phyloP scores from a whole-genome alignment of 2,888 invertebrate species.

The Drosophila helvetica region DNA sequence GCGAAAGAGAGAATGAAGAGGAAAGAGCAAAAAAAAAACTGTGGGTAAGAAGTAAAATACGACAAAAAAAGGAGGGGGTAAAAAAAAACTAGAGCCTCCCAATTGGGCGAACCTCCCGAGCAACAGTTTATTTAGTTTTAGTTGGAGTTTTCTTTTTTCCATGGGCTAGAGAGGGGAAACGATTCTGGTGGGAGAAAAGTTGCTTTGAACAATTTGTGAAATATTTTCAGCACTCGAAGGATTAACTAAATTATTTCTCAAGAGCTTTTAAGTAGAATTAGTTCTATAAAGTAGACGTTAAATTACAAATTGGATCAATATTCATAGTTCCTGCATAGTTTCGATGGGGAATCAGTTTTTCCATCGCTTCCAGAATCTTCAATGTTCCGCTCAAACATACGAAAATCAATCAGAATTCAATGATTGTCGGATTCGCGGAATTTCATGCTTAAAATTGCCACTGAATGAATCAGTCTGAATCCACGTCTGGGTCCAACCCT shows the following conservation, averaged over 20 bases:
- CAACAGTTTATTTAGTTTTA: constrained; percentile 53
- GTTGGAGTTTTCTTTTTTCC: constrained; percentile 2
- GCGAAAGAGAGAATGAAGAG: constrained; percentile 20
- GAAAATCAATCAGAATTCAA: neutral
- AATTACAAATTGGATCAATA: too few species aligned
- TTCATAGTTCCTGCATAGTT: too few species aligned
- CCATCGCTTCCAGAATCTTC: neutral
- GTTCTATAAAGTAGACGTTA: too few species aligned
- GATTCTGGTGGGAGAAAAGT: constrained; percentile 8
- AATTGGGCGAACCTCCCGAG: constrained; percentile 27
- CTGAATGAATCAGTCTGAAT: constrained; percentile 26
- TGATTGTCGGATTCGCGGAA: constrained; percentile 1
- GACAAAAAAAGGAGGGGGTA: constrained; percentile 49
- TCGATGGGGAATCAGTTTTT: neutral
- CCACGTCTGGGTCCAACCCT: constrained; percentile 27
- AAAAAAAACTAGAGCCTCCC: constrained; percentile 51
- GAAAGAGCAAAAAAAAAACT: constrained; percentile 40
- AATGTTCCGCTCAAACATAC: neutral
- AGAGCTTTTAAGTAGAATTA: too few species aligned
- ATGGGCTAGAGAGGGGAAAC: constrained; percentile 7
- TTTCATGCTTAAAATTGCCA: neutral
- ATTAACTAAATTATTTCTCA: neutral
- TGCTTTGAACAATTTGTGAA: constrained; percentile 13
- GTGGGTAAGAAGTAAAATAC: constrained; percentile 62
- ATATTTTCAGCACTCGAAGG: neutral